Evolutionary conservation across 2,888 invertebrate species (phyloP), one percentile per base, ranked within the genome.

Genomic region (Dascillus cervinus): DNA sequence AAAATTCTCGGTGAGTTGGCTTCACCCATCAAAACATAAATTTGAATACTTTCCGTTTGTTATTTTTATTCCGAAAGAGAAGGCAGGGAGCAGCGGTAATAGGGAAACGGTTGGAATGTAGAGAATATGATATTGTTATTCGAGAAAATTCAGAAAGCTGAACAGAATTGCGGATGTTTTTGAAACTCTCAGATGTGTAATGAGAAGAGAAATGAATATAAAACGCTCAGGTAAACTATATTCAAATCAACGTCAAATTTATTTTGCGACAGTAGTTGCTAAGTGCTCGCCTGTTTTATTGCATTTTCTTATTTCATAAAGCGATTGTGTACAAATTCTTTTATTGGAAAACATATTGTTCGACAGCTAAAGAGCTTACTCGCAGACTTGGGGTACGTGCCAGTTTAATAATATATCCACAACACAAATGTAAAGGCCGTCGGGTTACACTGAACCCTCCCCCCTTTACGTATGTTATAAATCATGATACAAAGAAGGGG

Each of bases 351-450:
- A 49, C 55, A 52, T 54, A 57, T 55, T 56, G 56, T 44, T 21
- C 37, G 39, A 46, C 46, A n/a, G n/a, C n/a, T n/a, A n/a, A n/a
- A n/a, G n/a, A n/a, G n/a, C n/a, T n/a, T n/a, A n/a, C n/a, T n/a
- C n/a, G 52, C 52, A 41, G 35, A 41, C 37, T 33, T 37, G 43
- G 49, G 52, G 47, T 49, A 48, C 45, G 55, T 49, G 52, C 47
- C 44, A 35, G 49, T 52, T 53, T 56, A 53, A 55, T 53, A 48
- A 53, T 50, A 50, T 49, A 50, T 52, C 46, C 43, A 39, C 44
- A 44, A 43, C 41, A 44, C 44, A 46, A 43, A 38, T 29, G 46
- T 44, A 48, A 44, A 43, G 38, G 35, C 32, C 27, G 27, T n/a
- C n/a, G n/a, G n/a, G n/a, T n/a, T n/a, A n/a, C n/a, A n/a, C n/a